phyloP scores from a whole-genome alignment of 2,888 invertebrate genomes.

The Drosophila nr. perissopoda region DNA sequence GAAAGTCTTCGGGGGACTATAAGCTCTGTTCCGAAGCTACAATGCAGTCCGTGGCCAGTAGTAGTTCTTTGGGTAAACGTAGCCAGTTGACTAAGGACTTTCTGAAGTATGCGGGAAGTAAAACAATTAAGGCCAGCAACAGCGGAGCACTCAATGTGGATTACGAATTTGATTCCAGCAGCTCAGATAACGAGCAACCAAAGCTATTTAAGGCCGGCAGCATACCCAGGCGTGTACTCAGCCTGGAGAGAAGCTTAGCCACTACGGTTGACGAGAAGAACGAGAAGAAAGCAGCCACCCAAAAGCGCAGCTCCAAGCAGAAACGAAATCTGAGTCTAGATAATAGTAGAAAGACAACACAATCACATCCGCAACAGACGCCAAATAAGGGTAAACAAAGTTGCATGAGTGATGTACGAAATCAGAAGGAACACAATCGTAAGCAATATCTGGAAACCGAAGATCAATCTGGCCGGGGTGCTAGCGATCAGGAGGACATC shows the following conservation, averaged over 20 bases:
- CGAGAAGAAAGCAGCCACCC: slow-evolving; percentile 61
- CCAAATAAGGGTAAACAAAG: slow-evolving; percentile 23
- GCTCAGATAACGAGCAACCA: slow-evolving; percentile 76
- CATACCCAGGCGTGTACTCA: slow-evolving; percentile 78
- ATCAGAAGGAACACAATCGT: slow-evolving; percentile 54
- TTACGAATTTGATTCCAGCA: slow-evolving; percentile 75
- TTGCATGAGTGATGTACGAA: slow-evolving; percentile 32
- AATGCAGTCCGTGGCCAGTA: slow-evolving; percentile 40
- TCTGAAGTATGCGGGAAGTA: slow-evolving; percentile 69
- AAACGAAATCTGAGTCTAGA: slow-evolving; percentile 83
- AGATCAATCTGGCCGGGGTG: slow-evolving; percentile 5
- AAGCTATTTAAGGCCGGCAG: slow-evolving; percentile 56
- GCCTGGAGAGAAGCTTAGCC: slow-evolving; percentile 78
- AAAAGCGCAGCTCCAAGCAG: slow-evolving; percentile 82
- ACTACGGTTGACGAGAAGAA: slow-evolving; percentile 45
- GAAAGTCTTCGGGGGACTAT: slow-evolving; percentile 53
- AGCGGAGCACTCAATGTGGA: slow-evolving; percentile 16
- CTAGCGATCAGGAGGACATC: slow-evolving; percentile 65
- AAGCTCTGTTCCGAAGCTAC: slow-evolving; percentile 27
- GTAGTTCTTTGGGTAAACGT: slow-evolving; percentile 77
- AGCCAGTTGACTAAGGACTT: slow-evolving; percentile 80
- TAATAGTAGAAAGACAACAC: slow-evolving; percentile 62
- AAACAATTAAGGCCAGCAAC: slow-evolving; percentile 57
- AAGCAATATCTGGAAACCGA: slow-evolving; percentile 65
- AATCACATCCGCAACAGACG: slow-evolving; percentile 24